Conservation (phyloP, 2,888 invertebrate species). For the Eurois occulta region DNA sequence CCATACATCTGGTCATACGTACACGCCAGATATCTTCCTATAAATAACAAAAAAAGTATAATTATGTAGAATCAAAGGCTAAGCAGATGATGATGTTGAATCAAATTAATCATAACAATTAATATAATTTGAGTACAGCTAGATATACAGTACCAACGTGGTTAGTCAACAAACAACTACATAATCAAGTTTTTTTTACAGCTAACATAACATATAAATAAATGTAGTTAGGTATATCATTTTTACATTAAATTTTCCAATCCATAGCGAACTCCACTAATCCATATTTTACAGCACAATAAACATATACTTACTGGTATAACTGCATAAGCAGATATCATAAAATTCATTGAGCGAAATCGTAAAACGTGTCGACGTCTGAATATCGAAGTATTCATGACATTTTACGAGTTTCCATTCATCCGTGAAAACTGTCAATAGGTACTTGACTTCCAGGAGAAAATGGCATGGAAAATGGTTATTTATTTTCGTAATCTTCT, state of each 20-base stretch:
- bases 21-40: background rate
- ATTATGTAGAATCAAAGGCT: background rate
- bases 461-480: conserved; percentile 58
- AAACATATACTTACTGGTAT: conserved; percentile 50
- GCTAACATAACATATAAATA: background rate
- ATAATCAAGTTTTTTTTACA: background rate
- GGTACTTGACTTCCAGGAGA: conserved; percentile 58
- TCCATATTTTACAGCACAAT: conserved; percentile 51
- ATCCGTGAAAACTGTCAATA: conserved; percentile 71
- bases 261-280: conserved; percentile 30
- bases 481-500: conserved; percentile 50
- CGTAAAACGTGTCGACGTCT: conserved; percentile 79
- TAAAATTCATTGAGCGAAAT: conserved; percentile 79
- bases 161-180: background rate
- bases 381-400: conserved; percentile 79
- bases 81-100: too few species aligned
- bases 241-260: conserved; percentile 14
- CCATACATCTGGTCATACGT: background rate
- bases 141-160: background rate
- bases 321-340: conserved; percentile 53
- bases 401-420: conserved; percentile 74
- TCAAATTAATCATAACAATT: background rate
- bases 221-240: background rate
- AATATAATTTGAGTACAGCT: background rate
- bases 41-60: background rate